Evolutionary conservation across 23 tunicate species (phyloP), one percentile per base, ranked within the genome.

Genomic region (Phallusia fumigata): DNA sequence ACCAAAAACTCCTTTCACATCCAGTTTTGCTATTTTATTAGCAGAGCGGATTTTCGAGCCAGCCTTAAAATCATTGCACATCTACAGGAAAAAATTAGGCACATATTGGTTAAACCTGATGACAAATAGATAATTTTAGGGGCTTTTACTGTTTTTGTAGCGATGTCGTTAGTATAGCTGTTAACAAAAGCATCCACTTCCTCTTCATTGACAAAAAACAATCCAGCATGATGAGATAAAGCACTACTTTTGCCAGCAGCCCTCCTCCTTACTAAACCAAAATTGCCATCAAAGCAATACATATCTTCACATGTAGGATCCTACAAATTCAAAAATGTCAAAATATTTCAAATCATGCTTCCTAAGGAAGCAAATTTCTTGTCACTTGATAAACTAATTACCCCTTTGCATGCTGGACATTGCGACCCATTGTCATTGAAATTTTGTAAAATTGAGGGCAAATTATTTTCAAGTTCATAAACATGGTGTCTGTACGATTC

Each of bases 1-100:
- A 58, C 69, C 69, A 58, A 58, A 58, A 22, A 58, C 16, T 58
- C 69, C 69, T 58, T 58, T 58, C 13, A 58, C 28, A 58, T 58
- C 69, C 1, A 58, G 28, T 24, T 58, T 58, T 6, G 69, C 69
- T 21, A 21, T 58, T 58, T 58, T 58, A 3, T 24, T 24, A 3
- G 3, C 28, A 24, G 69, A 58, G 28, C 69, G 69, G 69, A 58
- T 58, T 58, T 24, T 58, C 15, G 28, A 6, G 8, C 69, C 69
- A 58, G 69, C 69, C 13, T 58, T 22, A 58, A 58, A 58, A 24
- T 58, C 69, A 58, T 16, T 58, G 16, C 69, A 58, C 28, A 21
- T 24, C 69, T 58, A 58, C 28, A 21, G 3, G 3, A 58, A 21
- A 24, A 58, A 8, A 58, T 6, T 58, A 21, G 15, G 11, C 47